Percentiles rank a stretch among this genome's conserved stretches.
Conservation (phyloP, 92 coral and sea anemone species). For the Heteractis magnifica region DNA sequence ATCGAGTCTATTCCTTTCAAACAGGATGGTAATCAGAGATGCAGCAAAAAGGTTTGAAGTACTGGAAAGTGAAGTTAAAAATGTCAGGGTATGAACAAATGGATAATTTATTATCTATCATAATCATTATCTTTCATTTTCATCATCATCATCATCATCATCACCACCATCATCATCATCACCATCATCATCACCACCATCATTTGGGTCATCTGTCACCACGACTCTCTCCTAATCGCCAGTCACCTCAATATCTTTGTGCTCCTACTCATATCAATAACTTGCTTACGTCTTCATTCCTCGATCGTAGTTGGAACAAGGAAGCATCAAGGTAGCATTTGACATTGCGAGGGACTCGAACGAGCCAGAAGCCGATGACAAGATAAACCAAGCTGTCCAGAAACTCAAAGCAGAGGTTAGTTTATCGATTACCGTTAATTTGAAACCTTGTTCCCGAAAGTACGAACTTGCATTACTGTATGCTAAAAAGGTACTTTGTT, state of each 20-base stretch:
- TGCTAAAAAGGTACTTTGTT: too few relatives aligned
- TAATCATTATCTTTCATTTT: background rate
- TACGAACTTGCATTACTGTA: background rate
- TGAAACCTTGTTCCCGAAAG: background rate
- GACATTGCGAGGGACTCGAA: background rate
- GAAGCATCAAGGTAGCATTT: constrained; percentile 3
- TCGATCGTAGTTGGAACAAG: background rate
- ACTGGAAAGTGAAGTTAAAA: background rate
- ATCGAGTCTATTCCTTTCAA: background rate
- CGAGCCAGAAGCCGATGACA: background rate
- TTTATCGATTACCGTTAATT: background rate
- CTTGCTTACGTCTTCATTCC: background rate
- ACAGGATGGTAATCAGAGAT: background rate
- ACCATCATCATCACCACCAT: too few relatives aligned
- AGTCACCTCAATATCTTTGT: too few relatives aligned
- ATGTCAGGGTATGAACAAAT: background rate
- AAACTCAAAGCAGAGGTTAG: constrained; percentile 13
- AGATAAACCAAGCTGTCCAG: background rate
- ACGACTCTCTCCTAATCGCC: too few relatives aligned
- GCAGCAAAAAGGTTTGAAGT: background rate
- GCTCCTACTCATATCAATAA: background rate
- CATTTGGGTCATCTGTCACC: too few relatives aligned
- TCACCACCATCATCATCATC: background rate
- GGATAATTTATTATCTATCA: too few relatives aligned
- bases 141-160: background rate